These are phyloP conservation scores for Dusona sp. DNA, from an alignment of 2,888 invertebrate genomes.

Conservation along the genomic window DNA sequence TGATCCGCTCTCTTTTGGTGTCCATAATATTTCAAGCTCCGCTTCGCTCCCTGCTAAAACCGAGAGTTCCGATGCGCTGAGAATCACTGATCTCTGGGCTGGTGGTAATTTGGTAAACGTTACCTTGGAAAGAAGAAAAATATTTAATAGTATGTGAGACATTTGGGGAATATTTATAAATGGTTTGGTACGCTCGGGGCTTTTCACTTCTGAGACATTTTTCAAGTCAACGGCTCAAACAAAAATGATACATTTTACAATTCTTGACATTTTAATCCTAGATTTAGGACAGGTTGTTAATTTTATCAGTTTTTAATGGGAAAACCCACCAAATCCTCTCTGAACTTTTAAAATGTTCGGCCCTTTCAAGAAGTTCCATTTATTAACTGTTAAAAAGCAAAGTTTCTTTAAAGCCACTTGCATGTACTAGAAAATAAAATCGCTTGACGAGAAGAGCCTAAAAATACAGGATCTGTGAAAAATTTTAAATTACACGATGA, in stretches of 20 bases:
- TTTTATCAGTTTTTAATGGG: no score
- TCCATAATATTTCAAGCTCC: conserved; percentile 88
- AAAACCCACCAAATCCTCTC: no score
- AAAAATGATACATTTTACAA: background rate
- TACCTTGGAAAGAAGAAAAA: conserved; percentile 83
- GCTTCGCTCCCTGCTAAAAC: conserved; percentile 87
- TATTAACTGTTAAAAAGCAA: no score
- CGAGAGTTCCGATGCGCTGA: conserved; percentile 86
- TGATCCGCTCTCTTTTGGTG: conserved; percentile 87
- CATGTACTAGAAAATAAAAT: no score
- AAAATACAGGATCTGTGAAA: no score
- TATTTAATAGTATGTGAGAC: background rate
- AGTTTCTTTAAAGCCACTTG: no score
- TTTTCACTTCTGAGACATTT: background rate
- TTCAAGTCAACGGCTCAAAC: background rate
- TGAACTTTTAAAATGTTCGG: no score
- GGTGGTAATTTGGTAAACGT: conserved; percentile 86
- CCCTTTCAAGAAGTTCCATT: no score
- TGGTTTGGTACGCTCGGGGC: background rate
- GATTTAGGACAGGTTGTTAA: no score
- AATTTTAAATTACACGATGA: no score
- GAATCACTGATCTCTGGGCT: conserved; percentile 86
- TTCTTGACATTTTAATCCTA: background rate
- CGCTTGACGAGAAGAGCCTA: no score
- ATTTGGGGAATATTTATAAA: background rate